Evolutionary conservation across 64 coral and sea anemone genomes (phyloP).

Genomic region (Dendrophyllia cribrosa): DNA sequence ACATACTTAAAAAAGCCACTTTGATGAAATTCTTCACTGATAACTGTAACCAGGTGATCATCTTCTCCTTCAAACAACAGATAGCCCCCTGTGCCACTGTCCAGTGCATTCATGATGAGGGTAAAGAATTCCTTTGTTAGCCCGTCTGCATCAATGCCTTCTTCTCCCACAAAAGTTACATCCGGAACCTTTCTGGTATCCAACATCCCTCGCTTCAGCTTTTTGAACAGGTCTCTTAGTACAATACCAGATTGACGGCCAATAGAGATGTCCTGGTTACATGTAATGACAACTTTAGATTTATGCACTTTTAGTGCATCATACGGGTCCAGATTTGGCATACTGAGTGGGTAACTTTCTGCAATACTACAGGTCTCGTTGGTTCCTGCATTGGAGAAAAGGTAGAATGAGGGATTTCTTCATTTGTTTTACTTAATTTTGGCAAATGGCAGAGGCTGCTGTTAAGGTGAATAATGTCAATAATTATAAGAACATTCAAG

Average conservation of each 20-base stretch:
- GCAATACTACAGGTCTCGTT: slow-evolving; percentile 1
- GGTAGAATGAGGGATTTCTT: neutral
- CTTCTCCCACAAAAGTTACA: slow-evolving; percentile 27
- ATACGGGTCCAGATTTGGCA: slow-evolving; percentile 15
- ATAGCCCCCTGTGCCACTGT: slow-evolving; percentile 9
- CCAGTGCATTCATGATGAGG: slow-evolving; percentile 24
- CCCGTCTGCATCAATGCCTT: slow-evolving; percentile 34
- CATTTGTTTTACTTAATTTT: neutral
- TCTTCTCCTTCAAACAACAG: slow-evolving; percentile 1
- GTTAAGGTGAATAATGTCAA: neutral
- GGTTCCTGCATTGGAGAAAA: neutral
- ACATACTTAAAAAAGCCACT: slow-evolving; percentile 62
- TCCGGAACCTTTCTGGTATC: slow-evolving; percentile 30
- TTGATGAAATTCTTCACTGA: slow-evolving; percentile 58
- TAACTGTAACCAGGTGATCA: neutral
- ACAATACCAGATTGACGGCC: neutral
- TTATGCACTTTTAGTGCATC: slow-evolving; percentile 38
- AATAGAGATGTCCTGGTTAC: neutral
- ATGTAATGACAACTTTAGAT: slow-evolving; percentile 22
- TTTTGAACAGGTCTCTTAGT: slow-evolving; percentile 28
- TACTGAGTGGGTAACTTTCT: slow-evolving; percentile 50
- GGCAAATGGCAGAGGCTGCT: neutral
- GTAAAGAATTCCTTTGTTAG: slow-evolving; percentile 48
- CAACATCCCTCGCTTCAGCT: neutral
- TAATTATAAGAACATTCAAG: neutral